A percentile compares a stretch with the other conserved stretches of the same genome.
phyloP scores from a whole-genome alignment of 2,888 invertebrate genomes.

The Autographa gamma region DNA sequence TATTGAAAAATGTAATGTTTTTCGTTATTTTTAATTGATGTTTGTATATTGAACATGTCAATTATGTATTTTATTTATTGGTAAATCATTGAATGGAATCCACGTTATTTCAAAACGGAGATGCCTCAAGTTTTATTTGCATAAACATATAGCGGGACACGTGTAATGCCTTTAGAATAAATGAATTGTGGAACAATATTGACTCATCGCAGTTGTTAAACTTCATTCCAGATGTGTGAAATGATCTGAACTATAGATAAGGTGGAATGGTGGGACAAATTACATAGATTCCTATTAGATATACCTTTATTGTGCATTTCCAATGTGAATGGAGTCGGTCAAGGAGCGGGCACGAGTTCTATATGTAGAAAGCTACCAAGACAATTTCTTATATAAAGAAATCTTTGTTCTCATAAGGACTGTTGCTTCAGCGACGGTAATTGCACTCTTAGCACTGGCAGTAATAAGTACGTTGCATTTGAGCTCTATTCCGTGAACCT shows the following conservation, averaged over 20 bases:
- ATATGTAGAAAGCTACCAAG: not conserved
- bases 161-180: constrained; percentile 36
- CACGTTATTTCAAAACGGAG: constrained; percentile 33
- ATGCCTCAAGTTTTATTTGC: constrained; percentile 41
- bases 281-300: constrained; percentile 73
- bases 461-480: constrained; percentile 10
- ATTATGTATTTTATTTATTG: constrained; percentile 59
- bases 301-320: constrained; percentile 64
- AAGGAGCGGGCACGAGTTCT: constrained; percentile 30
- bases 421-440: not conserved
- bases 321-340: constrained; percentile 31
- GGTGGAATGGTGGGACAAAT: constrained; percentile 50
- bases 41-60: constrained; percentile 54
- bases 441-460: not conserved
- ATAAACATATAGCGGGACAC: constrained; percentile 34
- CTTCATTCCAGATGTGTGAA: constrained; percentile 60
- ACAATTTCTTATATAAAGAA: too few relatives aligned
- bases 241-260: constrained; percentile 61
- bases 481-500: constrained; percentile 23
- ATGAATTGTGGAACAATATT: constrained; percentile 33
- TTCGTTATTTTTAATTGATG: constrained; percentile 52
- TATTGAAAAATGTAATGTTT: constrained; percentile 45
- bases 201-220: constrained; percentile 45
- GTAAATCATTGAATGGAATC: constrained; percentile 43
- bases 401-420: too few relatives aligned